Base-by-base conservation (phyloP, 2,113 vertebrate genomes). In the Dendrocopos noguchii region DNA sequence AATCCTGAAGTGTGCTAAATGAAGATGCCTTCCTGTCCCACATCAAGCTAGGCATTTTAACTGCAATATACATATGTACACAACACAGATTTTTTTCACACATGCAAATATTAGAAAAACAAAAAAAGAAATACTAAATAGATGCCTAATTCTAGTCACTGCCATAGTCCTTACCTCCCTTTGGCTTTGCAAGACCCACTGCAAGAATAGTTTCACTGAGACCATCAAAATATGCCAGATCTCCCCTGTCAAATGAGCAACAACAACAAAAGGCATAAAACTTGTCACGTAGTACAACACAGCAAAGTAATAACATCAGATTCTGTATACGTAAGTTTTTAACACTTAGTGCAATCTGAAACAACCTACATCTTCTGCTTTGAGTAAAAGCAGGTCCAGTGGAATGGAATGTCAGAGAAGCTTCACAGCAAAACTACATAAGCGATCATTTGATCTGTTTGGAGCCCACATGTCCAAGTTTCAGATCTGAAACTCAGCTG, bases 181-280 rank as follows among this genome's bases (percentile, higher is more conserved):
- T 99, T 82, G 99, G 99, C 95, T 98, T 99, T 72, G 99, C 99
- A 42, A 99, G 98, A 9, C 99, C 99, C 15, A 99, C 99, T n/a
- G 99, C 98, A 88, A 99, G 98, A 87, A 99, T 99, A 12, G 99
- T 99, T 98, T 99, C 99, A 98, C 98, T 99, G 68, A 99, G 98
- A 15, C 99, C 99, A 97, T 99, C 99, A 96, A 99, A 99, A 95
- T 99, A 99, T 73, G 98, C 98, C 87, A 99, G 98, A 77, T 99
- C 99, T 55, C 99, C 99, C 67, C 99, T 99, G 97, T 61, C 82
- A 95, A 83, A 83, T 3, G 70, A 68, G 59, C 9, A 68, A 93
- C 50, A 44, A 44, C 42, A 44, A 44, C 15, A 44, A 44, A 44
- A 44, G 42, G 42, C 3, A 91, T 36, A 14, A 90, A 80, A 52